Conservation (phyloP, 2,113 vertebrate genomes). For the Tiliqua scincoides region DNA sequence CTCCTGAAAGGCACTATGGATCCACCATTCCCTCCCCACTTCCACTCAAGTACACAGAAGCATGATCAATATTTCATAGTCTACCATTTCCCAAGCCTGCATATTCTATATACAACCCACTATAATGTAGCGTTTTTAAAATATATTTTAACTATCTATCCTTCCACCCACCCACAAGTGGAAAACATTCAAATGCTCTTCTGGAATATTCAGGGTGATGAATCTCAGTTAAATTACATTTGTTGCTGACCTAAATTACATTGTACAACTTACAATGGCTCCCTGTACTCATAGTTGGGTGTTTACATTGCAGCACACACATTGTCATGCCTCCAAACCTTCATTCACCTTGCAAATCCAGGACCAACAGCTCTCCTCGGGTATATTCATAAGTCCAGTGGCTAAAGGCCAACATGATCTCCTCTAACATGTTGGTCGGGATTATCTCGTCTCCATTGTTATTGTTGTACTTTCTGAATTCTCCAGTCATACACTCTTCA, state of each 20-base stretch:
- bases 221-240: background rate
- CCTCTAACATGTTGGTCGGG: constrained; percentile 94
- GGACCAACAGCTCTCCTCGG: constrained; percentile 91
- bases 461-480: constrained; percentile 98
- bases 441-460: constrained; percentile 98
- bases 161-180: no score
- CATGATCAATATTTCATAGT: background rate
- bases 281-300: background rate
- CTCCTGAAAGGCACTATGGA: background rate
- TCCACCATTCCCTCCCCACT: background rate
- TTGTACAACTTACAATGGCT: background rate
- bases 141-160: no score
- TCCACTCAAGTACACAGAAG: background rate
- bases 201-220: no score
- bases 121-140: background rate
- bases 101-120: background rate
- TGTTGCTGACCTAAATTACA: background rate
- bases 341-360: constrained; percentile 92
- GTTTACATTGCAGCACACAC: background rate
- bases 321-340: background rate
- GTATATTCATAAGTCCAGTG: constrained; percentile 98
- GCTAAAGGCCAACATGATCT: constrained; percentile 98
- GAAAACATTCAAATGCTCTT: background rate
- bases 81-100: background rate
- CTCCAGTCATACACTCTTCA: constrained; percentile 97